These are phyloP conservation scores for Xenopus tropicalis DNA, from an alignment of 2,113 vertebrate species.

Conservation along the genomic window DNA sequence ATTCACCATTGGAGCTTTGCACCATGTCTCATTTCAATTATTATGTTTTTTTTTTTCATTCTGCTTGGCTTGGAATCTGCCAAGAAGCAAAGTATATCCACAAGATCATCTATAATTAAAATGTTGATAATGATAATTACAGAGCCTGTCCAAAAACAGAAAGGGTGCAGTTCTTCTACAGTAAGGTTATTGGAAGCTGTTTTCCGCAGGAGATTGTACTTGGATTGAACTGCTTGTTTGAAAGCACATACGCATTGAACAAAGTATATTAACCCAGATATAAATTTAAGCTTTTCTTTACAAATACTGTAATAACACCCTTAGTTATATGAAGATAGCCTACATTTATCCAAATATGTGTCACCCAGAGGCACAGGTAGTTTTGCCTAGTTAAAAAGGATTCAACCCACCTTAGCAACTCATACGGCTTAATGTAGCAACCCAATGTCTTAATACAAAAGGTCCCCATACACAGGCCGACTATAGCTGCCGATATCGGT, in stretches of 20 bases:
- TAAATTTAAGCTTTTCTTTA: too few species aligned
- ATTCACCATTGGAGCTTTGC: background rate
- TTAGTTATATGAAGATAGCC: too few species aligned
- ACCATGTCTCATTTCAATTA: constrained; percentile 7
- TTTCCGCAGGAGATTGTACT: background rate
- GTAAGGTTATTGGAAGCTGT: background rate
- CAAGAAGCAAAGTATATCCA: constrained; percentile 15
- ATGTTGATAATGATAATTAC: constrained; percentile 11
- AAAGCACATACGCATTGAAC: background rate
- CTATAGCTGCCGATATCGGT: too few species aligned
- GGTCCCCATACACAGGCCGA: too few species aligned
- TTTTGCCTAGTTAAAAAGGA: too few species aligned
- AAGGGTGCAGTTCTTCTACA: background rate
- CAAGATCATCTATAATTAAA: constrained; percentile 23
- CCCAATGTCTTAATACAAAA: too few species aligned
- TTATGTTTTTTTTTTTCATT: background rate
- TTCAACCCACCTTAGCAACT: too few species aligned
- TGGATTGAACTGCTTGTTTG: background rate
- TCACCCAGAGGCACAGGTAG: too few species aligned
- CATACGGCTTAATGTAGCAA: too few species aligned
- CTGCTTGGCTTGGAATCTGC: constrained; percentile 2
- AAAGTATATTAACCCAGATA: too few species aligned
- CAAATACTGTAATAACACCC: too few species aligned
- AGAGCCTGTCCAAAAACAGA: constrained; percentile 1
- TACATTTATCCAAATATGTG: too few species aligned